Percentiles rank a stretch among this genome's conserved stretches.
Conservation (phyloP, 2,888 invertebrate genomes). For the Polyommatus iphigenia region DNA sequence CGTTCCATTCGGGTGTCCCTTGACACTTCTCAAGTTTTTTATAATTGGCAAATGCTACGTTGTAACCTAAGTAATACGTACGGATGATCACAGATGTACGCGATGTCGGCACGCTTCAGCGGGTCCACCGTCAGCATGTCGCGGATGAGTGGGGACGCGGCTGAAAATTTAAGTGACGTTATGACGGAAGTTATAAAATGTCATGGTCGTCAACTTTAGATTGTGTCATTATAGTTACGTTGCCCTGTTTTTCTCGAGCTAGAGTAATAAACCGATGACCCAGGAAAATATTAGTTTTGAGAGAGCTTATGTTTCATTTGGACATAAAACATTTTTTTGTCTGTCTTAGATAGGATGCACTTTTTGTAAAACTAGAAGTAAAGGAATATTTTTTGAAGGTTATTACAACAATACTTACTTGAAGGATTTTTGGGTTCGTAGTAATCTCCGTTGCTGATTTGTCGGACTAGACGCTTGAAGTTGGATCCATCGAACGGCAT, state of each 20-base stretch:
- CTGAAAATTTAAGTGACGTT: constrained; percentile 71
- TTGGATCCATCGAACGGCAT: constrained; percentile 99
- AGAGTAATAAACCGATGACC: too few relatives aligned
- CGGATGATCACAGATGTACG: constrained; percentile 97
- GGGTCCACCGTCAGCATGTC: constrained; percentile 97
- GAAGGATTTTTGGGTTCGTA: constrained; percentile 97
- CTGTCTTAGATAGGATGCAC: too few relatives aligned
- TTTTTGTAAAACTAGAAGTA: too few relatives aligned
- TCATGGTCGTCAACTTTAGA: too few relatives aligned
- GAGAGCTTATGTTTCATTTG: too few relatives aligned
- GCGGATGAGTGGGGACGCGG: constrained; percentile 95
- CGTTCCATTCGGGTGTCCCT: too few relatives aligned
- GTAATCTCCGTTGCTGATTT: constrained; percentile 98
- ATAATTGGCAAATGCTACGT: too few relatives aligned
- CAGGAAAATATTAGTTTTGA: too few relatives aligned
- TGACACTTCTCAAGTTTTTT: too few relatives aligned
- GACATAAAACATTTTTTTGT: too few relatives aligned
- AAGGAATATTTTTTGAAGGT: neutral
- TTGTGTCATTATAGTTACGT: too few relatives aligned
- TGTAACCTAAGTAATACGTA: constrained; percentile 51
- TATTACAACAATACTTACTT: constrained; percentile 79
- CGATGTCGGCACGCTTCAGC: constrained; percentile 92
- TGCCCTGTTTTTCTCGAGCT: too few relatives aligned
- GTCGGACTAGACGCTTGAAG: constrained; percentile 97
- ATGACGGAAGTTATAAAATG: neutral